Conservation (phyloP, 2,888 invertebrate species). For the Thera obeliscata region DNA sequence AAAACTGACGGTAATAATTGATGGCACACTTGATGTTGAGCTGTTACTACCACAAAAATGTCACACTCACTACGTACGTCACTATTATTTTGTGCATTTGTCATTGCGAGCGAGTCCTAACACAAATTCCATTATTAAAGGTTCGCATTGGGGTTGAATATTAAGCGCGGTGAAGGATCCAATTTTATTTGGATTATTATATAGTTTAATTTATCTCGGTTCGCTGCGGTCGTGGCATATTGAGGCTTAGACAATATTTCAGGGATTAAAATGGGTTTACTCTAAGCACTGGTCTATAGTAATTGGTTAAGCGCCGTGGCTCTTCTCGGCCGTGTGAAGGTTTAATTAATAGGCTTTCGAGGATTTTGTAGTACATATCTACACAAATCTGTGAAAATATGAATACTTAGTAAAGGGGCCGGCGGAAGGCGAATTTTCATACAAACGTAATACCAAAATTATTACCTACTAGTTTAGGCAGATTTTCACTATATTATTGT, state of each 20-base stretch:
- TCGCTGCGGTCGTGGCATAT: slow-evolving; percentile 28
- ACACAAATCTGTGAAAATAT: too few relatives aligned
- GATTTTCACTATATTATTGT: too few relatives aligned
- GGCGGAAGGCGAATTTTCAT: too few relatives aligned
- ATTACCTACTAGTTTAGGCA: too few relatives aligned
- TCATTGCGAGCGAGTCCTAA: slow-evolving; percentile 13
- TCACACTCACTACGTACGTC: too few relatives aligned
- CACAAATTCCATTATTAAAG: slow-evolving; percentile 33
- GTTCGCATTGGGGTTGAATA: slow-evolving; percentile 34
- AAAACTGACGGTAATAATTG: too few relatives aligned
- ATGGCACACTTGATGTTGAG: too few relatives aligned
- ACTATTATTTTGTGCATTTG: background rate
- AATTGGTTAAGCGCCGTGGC: background rate
- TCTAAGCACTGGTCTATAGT: slow-evolving; percentile 1
- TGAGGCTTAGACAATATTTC: slow-evolving; percentile 21
- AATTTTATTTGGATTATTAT: slow-evolving; percentile 37
- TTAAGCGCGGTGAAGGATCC: slow-evolving; percentile 35
- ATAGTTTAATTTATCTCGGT: slow-evolving; percentile 33
- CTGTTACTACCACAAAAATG: too few relatives aligned
- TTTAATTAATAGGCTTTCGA: background rate
- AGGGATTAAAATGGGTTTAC: slow-evolving; percentile 13
- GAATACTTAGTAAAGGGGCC: too few relatives aligned
- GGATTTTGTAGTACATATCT: too few relatives aligned
- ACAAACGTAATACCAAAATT: too few relatives aligned
- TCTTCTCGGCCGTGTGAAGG: background rate